Conservation (phyloP, 2,113 vertebrate genomes). For the Toxotes chatareus region DNA sequence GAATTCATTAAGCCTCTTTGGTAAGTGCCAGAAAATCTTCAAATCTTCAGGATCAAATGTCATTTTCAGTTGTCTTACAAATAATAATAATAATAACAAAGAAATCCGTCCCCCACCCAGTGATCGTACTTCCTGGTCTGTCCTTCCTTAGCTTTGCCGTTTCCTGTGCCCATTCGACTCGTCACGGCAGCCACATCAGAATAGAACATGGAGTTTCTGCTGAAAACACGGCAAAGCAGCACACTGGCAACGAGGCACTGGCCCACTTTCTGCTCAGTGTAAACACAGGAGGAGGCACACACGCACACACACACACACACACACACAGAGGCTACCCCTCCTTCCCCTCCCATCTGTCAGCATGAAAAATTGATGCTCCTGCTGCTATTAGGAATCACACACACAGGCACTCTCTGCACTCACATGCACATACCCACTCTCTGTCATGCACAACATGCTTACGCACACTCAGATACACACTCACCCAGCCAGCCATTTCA, state of each 20-base stretch:
- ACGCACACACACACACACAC: conserved; percentile 6
- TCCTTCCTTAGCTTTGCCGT: not conserved
- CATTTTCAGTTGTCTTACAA: not conserved
- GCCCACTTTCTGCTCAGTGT: conserved; percentile 64
- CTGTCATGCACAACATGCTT: conserved; percentile 42
- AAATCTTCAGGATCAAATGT: not conserved
- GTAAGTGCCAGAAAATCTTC: not conserved
- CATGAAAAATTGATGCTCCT: conserved; percentile 84
- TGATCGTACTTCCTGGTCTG: not conserved
- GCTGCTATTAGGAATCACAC: conserved; percentile 63
- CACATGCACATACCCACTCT: conserved; percentile 7
- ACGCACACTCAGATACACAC: not conserved
- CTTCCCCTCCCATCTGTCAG: conserved; percentile 77
- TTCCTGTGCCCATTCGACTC: not conserved
- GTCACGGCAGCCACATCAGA: conserved; percentile 39
- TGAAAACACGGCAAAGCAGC: conserved; percentile 45
- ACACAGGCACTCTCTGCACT: not conserved
- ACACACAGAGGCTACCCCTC: not conserved
- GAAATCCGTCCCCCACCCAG: not conserved
- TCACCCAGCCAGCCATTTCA: not conserved
- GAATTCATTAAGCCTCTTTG: not conserved
- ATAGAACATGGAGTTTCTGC: conserved; percentile 69
- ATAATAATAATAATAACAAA: too few relatives aligned
- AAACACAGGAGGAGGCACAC: conserved; percentile 38
- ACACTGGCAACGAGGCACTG: conserved; percentile 51